Evolutionary conservation across 2,797 vertebrate genomes (phyloP).

Genomic region (Sebastes vulpes): DNA sequence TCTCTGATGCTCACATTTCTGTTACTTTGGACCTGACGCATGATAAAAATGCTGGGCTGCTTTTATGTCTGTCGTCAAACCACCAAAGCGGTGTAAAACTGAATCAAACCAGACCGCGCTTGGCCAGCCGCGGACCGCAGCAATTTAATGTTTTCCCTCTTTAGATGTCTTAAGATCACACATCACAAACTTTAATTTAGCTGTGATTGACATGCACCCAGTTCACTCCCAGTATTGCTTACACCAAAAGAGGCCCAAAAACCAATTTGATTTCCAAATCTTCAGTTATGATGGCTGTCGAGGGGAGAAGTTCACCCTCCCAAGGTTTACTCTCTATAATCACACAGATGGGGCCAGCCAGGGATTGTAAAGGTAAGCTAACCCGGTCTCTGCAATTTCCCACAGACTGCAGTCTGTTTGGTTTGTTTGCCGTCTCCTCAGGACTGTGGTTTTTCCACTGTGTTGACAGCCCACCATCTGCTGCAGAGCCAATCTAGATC

Average conservation of each 20-base stretch:
- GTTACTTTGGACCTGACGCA: background rate
- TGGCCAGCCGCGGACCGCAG: background rate
- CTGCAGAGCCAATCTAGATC: conserved; percentile 66
- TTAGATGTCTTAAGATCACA: background rate
- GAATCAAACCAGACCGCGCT: background rate
- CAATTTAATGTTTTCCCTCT: background rate
- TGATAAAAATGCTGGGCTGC: background rate
- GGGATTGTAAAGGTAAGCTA: conserved; percentile 62
- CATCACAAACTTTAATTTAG: conserved; percentile 1
- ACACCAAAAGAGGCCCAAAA: conserved; percentile 13
- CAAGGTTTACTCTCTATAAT: conserved; percentile 49
- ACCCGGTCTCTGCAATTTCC: conserved; percentile 59
- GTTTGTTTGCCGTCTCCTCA: conserved; percentile 66
- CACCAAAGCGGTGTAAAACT: background rate
- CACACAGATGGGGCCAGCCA: conserved; percentile 58
- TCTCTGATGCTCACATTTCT: background rate
- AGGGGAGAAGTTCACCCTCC: conserved; percentile 35
- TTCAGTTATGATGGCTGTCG: conserved; percentile 33
- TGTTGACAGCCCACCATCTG: conserved; percentile 82
- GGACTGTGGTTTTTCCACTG: conserved; percentile 31
- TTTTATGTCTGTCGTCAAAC: background rate
- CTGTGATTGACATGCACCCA: conserved; percentile 17
- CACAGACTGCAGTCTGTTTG: conserved; percentile 61
- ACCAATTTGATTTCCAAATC: conserved; percentile 50
- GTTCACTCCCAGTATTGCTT: background rate